Evolutionary conservation across 2,888 invertebrate genomes (phyloP).

Genomic region (Leptopilina drosophilae): DNA sequence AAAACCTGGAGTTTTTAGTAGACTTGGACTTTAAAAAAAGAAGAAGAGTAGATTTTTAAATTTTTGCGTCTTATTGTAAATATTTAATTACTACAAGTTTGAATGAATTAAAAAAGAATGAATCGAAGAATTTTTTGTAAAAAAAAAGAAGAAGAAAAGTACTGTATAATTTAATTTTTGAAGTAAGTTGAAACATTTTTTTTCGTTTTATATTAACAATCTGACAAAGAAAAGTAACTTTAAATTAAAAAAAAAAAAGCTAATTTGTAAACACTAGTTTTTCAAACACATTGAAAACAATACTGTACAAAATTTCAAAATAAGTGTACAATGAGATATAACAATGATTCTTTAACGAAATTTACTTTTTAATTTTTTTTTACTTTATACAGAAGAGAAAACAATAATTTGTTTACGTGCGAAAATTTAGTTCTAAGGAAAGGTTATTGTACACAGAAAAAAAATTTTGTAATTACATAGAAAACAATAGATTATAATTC

Average conservation of each 20-base stretch:
- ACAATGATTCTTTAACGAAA: neutral
- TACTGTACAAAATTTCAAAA: neutral
- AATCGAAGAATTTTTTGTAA: conserved; percentile 42
- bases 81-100: conserved; percentile 50
- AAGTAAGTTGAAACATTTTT: neutral
- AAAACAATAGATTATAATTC: conserved; percentile 47
- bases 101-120: conserved; percentile 42
- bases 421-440: neutral
- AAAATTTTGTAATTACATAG: conserved; percentile 29
- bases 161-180: neutral
- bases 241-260: too few relatives aligned
- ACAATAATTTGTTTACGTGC: neutral
- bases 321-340: neutral
- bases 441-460: conserved; percentile 13
- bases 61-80: conserved; percentile 56
- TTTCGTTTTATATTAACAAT: too few relatives aligned
- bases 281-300: too few relatives aligned
- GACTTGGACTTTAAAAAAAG: conserved; percentile 68
- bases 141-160: neutral
- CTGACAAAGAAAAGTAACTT: too few relatives aligned
- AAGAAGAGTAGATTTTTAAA: neutral
- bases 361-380: neutral
- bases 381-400: neutral
- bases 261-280: too few relatives aligned
- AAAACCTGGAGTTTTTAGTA: conserved; percentile 73